Base-by-base conservation (phyloP, 2,888 invertebrate species). In the Creontiades dilutus region DNA sequence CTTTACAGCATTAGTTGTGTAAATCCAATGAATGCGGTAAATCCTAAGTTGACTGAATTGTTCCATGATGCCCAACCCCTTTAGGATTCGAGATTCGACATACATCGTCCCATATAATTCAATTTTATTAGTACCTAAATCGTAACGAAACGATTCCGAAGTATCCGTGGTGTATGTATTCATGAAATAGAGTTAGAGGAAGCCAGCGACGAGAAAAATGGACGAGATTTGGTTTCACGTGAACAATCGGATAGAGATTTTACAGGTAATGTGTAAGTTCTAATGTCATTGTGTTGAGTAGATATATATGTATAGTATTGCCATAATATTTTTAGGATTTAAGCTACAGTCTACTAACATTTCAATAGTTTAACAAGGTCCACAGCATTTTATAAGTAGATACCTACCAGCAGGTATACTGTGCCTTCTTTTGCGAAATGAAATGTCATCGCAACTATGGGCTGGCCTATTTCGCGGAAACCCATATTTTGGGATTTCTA, bases 191-290 rank as follows among this genome's bases (percentile, higher is more conserved):
- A 68, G 27, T 12, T n/a, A 19, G 68, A 23, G 68, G 19, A n/a
- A 57, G 12, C 11, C 12, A 4, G 68, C 23, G 23, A 23, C 19
- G 82, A 55, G 5, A 16, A 89, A 89, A 89, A 92, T 92, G 92
- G 92, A 92, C 90, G 92, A 92, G 90, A 91, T 92, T 57, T 82
- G 87, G 52, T 92, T 92, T 86, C 92, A 92, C 89, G 61, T 91
- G 16, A 90, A 90, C 48, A 91, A 91, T 48, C 90, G 91, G 13
- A 75, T 91, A 37, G 92, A 92, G 86, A 82, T 90, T 28, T 84
- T 92, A 61, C 92, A 92, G 91, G 92, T 91, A 90, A 28, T 48
- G n/a, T n/a, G 13, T 47, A 19, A 12, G 27, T 80, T 80, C 19
- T 14, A 75, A 4, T 37, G 37, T 75, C 23, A 75, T 9, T 16